These are phyloP conservation scores for Leucoptera coffeella DNA, from an alignment of 2,888 invertebrate species.

Conservation along the genomic window DNA sequence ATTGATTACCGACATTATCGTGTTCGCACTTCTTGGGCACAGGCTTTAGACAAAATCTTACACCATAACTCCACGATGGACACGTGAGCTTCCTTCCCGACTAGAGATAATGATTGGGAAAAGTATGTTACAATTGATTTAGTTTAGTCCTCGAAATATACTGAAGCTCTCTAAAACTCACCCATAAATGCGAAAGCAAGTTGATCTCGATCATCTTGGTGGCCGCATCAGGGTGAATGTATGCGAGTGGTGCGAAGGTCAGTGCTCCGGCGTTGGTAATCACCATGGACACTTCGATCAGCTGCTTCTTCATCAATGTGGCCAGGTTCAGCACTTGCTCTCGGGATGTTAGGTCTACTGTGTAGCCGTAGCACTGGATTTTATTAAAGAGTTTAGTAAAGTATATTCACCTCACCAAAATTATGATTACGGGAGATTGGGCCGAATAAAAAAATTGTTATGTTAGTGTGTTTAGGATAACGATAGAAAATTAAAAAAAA, in stretches of 20 bases:
- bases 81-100: neutral
- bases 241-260: slow-evolving; percentile 20
- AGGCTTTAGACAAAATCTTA: too few relatives aligned
- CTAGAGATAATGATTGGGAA: neutral
- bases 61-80: too few relatives aligned
- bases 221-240: slow-evolving; percentile 20
- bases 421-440: too few relatives aligned
- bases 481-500: too few relatives aligned
- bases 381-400: too few relatives aligned
- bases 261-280: slow-evolving; percentile 30
- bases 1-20: too few relatives aligned
- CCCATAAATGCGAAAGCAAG: slow-evolving; percentile 38
- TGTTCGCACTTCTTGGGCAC: too few relatives aligned
- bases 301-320: slow-evolving; percentile 22
- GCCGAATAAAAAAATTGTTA: too few relatives aligned
- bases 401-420: too few relatives aligned
- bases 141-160: neutral
- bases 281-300: slow-evolving; percentile 33
- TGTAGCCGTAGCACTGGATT: slow-evolving; percentile 29
- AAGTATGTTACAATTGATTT: neutral
- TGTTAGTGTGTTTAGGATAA: too few relatives aligned
- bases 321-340: slow-evolving; percentile 36
- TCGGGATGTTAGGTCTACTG: slow-evolving; percentile 36
- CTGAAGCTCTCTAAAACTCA: slow-evolving; percentile 11
- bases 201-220: slow-evolving; percentile 25